Evolutionary conservation across 1,140 invertebrate species (phyloP).

Genomic region (Caenorhabditis latens): DNA sequence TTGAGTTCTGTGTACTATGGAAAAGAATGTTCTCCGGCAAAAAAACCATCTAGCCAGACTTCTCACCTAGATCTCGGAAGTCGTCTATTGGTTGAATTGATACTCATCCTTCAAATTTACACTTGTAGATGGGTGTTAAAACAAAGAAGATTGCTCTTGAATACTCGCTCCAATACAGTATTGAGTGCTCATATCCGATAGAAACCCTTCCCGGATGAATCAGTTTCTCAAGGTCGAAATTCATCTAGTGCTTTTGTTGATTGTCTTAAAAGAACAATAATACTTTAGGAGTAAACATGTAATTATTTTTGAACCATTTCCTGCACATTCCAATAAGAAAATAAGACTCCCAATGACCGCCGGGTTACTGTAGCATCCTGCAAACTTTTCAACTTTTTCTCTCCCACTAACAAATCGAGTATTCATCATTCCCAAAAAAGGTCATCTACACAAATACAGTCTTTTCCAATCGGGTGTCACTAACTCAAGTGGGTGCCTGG

Average conservation of each 20-base stretch:
- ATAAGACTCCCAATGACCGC: no score
- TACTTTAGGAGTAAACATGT: background rate
- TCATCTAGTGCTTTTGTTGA: conserved; percentile 18
- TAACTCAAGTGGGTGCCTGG: conserved; percentile 47
- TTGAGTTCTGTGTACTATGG: no score
- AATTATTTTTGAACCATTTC: no score
- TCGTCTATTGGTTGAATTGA: background rate
- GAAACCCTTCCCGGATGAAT: background rate
- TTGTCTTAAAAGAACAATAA: background rate
- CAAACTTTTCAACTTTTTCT: background rate
- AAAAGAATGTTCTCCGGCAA: background rate
- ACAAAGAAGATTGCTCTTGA: conserved; percentile 5
- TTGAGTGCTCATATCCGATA: conserved; percentile 9
- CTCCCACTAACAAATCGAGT: conserved; percentile 12
- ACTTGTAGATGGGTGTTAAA: background rate
- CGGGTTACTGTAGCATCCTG: background rate
- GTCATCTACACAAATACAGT: background rate
- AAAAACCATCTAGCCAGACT: background rate
- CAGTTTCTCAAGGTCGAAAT: conserved; percentile 27
- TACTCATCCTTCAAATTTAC: conserved; percentile 31
- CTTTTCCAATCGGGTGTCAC: conserved; percentile 34
- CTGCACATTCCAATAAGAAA: no score
- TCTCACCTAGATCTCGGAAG: background rate
- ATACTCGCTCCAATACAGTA: background rate
- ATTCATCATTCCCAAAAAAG: conserved; percentile 14